Conservation (phyloP, 1,140 invertebrate species). For the Solenopsis fugax region DNA sequence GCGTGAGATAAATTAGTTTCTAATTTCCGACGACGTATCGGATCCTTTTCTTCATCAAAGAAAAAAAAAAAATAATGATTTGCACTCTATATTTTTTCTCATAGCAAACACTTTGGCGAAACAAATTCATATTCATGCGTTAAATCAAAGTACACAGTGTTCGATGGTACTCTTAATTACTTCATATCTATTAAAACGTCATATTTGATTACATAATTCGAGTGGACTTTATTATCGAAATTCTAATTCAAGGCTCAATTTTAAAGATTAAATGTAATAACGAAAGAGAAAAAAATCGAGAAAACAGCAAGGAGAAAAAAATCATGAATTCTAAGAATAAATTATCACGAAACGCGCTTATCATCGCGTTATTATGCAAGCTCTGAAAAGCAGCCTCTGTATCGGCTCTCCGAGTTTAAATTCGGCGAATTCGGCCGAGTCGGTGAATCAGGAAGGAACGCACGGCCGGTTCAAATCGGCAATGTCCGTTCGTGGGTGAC, state of each 20-base stretch:
- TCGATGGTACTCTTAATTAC: background rate
- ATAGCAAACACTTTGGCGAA: background rate
- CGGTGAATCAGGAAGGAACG: conserved; percentile 36
- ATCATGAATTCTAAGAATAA: background rate
- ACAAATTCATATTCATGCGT: conserved; percentile 1
- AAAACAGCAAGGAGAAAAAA: too few species aligned
- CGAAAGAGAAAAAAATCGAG: background rate
- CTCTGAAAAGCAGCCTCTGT: background rate
- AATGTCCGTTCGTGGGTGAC: conserved; percentile 52
- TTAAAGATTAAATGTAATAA: background rate
- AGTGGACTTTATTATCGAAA: background rate
- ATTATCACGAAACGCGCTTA: background rate
- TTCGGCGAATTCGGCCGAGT: conserved; percentile 26
- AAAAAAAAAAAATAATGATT: background rate
- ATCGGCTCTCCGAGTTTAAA: conserved; percentile 15
- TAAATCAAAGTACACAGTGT: background rate
- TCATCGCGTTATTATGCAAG: background rate
- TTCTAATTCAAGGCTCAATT: conserved; percentile 1
- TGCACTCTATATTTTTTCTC: background rate
- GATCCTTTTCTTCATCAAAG: background rate
- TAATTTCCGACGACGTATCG: conserved; percentile 32
- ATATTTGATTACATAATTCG: conserved; percentile 27
- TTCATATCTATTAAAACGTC: background rate
- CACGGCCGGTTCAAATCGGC: conserved; percentile 27
- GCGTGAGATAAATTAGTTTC: conserved; percentile 59